Conservation (phyloP, 2,888 invertebrate species). For the Podotricha telesiphe region DNA sequence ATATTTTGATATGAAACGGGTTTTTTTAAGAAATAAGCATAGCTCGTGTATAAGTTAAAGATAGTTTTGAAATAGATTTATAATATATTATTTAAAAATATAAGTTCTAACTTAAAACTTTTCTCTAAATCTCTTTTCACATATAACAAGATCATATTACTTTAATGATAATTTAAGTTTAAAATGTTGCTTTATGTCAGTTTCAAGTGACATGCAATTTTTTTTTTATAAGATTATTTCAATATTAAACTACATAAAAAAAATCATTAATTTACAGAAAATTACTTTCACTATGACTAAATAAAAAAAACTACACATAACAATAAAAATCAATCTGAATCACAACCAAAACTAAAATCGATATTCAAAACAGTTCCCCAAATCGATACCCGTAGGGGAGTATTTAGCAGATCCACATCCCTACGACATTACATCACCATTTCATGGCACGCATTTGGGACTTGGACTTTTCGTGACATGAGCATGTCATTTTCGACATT, state of each 20-base stretch:
- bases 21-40: background rate
- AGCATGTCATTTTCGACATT: slow-evolving; percentile 84
- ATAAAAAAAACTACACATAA: background rate
- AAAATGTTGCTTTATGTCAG: background rate
- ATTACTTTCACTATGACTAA: background rate
- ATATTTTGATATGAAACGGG: background rate
- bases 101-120: no score
- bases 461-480: slow-evolving; percentile 81
- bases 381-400: slow-evolving; percentile 49
- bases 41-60: background rate
- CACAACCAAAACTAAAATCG: background rate
- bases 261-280: background rate
- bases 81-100: no score
- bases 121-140: no score
- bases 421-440: slow-evolving; percentile 78
- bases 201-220: background rate
- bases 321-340: background rate
- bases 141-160: no score
- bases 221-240: background rate
- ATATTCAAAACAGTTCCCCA: background rate
- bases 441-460: slow-evolving; percentile 80
- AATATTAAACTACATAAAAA: background rate
- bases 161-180: background rate
- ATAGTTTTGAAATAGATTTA: background rate
- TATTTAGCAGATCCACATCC: slow-evolving; percentile 62